These are phyloP conservation scores for Papilio elwesi DNA, from an alignment of 2,888 invertebrate genomes.

Conservation along the genomic window DNA sequence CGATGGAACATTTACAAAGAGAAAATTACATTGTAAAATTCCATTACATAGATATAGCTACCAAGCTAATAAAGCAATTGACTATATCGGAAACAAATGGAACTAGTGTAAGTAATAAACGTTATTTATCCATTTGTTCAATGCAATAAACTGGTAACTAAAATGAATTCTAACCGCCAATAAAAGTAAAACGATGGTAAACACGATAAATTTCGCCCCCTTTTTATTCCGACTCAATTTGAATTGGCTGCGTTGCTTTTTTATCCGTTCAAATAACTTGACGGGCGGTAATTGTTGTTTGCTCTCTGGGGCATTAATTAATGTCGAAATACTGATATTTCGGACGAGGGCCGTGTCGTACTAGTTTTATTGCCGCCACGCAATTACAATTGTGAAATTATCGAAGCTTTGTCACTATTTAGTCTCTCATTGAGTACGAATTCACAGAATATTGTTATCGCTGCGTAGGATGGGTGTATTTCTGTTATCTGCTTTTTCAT, in stretches of 20 bases:
- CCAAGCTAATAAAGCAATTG: neutral
- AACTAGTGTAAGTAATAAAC: neutral
- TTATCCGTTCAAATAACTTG: constrained; percentile 56
- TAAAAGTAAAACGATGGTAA: constrained; percentile 65
- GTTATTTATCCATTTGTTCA: neutral
- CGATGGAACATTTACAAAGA: too few species aligned
- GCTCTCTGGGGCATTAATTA: constrained; percentile 72
- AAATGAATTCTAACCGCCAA: constrained; percentile 71
- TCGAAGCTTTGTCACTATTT: constrained; percentile 48
- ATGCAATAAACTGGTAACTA: constrained; percentile 56
- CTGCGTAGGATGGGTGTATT: constrained; percentile 18
- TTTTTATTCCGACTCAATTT: constrained; percentile 62
- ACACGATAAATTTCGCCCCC: constrained; percentile 55
- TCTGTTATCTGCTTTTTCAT: constrained; percentile 10
- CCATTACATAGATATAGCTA: too few species aligned
- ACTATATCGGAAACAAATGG: neutral
- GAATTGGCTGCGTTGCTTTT: constrained; percentile 55
- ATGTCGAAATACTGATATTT: constrained; percentile 76
- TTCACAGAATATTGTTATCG: constrained; percentile 46
- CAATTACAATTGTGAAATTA: constrained; percentile 56
- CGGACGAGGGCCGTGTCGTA: constrained; percentile 43
- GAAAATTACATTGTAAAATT: too few species aligned
- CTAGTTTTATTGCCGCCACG: constrained; percentile 44
- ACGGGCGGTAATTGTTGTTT: constrained; percentile 76
- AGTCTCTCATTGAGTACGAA: constrained; percentile 46